A percentile compares a stretch with the other conserved stretches of the same genome.
phyloP scores from a whole-genome alignment of 2,113 vertebrate genomes.

The Galbula dea region DNA sequence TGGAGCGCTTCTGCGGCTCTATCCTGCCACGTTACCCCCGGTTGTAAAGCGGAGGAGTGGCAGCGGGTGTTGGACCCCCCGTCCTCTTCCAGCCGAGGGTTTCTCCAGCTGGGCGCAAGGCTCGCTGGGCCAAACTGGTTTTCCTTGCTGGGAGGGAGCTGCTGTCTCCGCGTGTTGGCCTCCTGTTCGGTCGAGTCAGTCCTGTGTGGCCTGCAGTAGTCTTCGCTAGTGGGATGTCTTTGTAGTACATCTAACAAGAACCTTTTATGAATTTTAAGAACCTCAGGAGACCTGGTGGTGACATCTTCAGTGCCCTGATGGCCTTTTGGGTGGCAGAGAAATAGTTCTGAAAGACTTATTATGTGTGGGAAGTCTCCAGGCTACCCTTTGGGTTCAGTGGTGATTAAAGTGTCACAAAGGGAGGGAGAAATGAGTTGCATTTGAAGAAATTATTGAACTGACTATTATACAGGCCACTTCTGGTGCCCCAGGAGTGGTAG shows the following conservation, averaged over 20 bases:
- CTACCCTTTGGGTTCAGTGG: background rate
- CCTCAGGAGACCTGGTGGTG: background rate
- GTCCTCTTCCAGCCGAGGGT: background rate
- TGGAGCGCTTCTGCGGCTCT: background rate
- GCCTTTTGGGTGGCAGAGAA: fast-evolving
- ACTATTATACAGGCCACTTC: fast-evolving
- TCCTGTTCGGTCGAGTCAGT: background rate
- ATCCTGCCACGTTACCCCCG: background rate
- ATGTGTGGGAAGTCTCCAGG: background rate
- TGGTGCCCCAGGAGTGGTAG: fast-evolving
- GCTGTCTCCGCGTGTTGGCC: background rate
- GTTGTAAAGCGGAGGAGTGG: background rate
- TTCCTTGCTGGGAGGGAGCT: background rate
- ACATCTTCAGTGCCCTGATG: background rate
- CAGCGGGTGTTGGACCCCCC: background rate
- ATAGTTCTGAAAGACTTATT: background rate
- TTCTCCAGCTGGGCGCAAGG: background rate
- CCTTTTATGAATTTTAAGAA: fast-evolving
- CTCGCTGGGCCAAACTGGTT: background rate
- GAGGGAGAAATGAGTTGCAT: background rate
- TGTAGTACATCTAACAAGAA: fast-evolving
- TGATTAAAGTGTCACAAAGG: background rate
- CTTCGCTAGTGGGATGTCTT: background rate
- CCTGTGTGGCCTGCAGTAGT: background rate
- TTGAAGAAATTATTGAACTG: no score